Evolutionary conservation across 2,888 invertebrate genomes (phyloP).

Genomic region (Caenorhabditis angaria): DNA sequence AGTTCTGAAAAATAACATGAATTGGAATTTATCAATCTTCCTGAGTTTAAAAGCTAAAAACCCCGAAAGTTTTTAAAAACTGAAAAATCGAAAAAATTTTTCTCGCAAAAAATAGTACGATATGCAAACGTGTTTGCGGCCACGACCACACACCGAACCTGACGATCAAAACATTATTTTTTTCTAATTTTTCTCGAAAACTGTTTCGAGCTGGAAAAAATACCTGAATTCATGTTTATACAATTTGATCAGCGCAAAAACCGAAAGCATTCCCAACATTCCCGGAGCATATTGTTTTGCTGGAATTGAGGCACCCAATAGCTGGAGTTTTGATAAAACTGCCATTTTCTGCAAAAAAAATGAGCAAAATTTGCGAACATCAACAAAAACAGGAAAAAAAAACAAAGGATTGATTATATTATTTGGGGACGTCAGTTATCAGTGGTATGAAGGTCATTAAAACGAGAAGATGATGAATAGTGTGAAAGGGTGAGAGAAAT

Average conservation of each 20-base stretch:
- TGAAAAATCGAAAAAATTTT: no score
- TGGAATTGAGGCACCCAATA: constrained; percentile 35
- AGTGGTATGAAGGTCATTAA: constrained; percentile 7
- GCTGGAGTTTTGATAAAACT: constrained; percentile 49
- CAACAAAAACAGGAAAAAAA: background rate
- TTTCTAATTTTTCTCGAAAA: background rate
- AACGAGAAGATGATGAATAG: background rate
- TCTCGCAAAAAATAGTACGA: no score
- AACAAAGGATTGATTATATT: background rate
- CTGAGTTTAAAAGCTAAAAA: background rate
- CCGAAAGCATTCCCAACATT: constrained; percentile 48
- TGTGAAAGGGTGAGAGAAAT: background rate
- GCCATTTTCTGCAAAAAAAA: constrained; percentile 26
- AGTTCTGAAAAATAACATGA: constrained; percentile 18
- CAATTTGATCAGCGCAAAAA: constrained; percentile 47
- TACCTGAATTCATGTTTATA: constrained; percentile 44
- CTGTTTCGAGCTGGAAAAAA: background rate
- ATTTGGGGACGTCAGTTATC: background rate
- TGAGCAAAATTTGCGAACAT: background rate
- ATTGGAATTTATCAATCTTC: background rate
- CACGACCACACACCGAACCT: no score
- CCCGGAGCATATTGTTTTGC: constrained; percentile 53
- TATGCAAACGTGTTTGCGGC: no score
- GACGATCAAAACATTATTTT: background rate
- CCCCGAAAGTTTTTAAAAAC: background rate